Conservation (phyloP, 2,797 vertebrate species). For the Ataeniobius toweri region DNA sequence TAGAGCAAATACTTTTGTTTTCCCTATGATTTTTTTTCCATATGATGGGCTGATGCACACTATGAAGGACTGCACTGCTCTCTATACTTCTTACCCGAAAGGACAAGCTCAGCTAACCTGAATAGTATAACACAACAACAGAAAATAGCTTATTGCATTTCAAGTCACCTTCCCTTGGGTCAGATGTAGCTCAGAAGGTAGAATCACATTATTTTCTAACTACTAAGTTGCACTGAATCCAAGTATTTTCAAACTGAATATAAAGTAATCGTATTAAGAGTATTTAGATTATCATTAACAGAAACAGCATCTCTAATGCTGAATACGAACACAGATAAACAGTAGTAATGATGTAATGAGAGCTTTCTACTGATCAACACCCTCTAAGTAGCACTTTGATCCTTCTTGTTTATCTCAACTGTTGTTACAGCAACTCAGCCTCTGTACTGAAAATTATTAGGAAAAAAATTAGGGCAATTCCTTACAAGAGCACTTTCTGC, state of each 20-base stretch:
- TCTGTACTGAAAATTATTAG: conserved; percentile 11
- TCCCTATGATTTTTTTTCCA: neutral
- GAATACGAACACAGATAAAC: neutral
- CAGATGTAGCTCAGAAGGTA: neutral
- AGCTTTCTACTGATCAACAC: conserved; percentile 5
- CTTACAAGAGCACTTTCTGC: neutral
- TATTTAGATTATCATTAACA: neutral
- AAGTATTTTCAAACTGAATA: neutral
- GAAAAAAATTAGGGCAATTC: neutral
- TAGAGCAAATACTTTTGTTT: neutral
- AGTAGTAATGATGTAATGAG: conserved; percentile 8
- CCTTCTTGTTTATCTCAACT: conserved; percentile 22
- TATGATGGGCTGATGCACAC: neutral
- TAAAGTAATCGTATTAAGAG: neutral
- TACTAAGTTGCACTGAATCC: neutral
- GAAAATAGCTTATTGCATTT: neutral
- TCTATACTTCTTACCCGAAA: neutral
- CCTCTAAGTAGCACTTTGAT: conserved; percentile 21
- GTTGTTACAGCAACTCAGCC: conserved; percentile 9
- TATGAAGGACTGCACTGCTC: neutral
- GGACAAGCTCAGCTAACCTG: neutral
- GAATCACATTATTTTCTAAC: neutral
- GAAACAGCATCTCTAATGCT: neutral
- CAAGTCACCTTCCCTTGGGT: neutral
- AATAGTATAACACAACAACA: neutral